Conservation (phyloP, 2,113 vertebrate species). For the Embiotoca jacksoni region DNA sequence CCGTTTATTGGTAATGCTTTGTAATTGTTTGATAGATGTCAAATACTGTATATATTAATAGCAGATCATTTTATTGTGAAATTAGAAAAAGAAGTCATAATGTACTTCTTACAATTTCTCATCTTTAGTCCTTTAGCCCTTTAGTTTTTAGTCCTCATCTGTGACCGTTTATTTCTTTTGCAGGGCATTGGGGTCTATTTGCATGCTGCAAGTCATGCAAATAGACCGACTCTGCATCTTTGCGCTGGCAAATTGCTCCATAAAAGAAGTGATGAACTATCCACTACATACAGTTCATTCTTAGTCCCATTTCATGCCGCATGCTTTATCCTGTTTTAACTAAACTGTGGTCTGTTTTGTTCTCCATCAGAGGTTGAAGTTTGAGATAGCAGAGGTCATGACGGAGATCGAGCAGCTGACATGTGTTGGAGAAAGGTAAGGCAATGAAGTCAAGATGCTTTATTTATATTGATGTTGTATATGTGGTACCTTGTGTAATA, state of each 20-base stretch:
- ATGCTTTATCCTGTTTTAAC: background rate
- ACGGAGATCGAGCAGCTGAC: conserved; percentile 98
- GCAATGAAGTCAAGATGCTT: background rate
- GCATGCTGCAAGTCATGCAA: conserved; percentile 55
- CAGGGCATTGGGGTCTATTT: conserved; percentile 28
- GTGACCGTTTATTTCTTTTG: background rate
- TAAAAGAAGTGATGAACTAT: background rate
- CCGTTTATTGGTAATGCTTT: background rate
- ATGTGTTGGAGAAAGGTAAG: conserved; percentile 94
- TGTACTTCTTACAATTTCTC: background rate
- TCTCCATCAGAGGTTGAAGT: conserved; percentile 91
- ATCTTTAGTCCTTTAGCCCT: no score
- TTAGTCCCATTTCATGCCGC: background rate
- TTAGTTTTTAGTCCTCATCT: background rate
- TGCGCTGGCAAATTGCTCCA: background rate
- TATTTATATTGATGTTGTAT: background rate
- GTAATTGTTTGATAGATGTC: background rate
- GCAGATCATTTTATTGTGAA: no score
- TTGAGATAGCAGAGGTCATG: conserved; percentile 98
- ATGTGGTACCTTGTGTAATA: background rate
- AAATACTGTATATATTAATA: no score
- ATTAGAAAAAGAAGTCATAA: no score
- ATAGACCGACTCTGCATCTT: background rate
- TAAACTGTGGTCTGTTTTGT: background rate
- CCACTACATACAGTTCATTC: background rate